Percentiles rank a stretch among this genome's conserved stretches.
phyloP scores from a whole-genome alignment of 2,113 vertebrate species.

The Rhegmatorhina hoffmannsi region DNA sequence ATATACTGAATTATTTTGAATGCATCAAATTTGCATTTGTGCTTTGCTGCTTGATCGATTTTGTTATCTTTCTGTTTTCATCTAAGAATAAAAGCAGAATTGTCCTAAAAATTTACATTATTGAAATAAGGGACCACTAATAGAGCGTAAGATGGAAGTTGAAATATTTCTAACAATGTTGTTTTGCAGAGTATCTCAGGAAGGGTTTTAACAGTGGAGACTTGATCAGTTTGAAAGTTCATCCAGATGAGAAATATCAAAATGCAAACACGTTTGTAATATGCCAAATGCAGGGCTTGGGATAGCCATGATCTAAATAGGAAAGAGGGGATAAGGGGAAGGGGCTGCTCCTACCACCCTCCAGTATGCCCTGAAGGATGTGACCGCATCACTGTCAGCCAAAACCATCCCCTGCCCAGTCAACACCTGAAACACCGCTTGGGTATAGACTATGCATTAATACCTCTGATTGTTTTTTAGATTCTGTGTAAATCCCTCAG shows the following conservation, averaged over 20 bases:
- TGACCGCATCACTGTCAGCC: fast-evolving
- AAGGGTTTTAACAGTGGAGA: not conserved
- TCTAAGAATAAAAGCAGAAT: not conserved
- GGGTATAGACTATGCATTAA: fast-evolving
- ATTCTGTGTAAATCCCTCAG: not conserved
- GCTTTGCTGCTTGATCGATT: not conserved
- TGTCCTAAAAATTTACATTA: not conserved
- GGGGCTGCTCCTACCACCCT: not conserved
- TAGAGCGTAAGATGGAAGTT: not conserved
- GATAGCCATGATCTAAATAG: not conserved
- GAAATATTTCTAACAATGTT: not conserved
- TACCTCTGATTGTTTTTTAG: not conserved
- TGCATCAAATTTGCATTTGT: not conserved
- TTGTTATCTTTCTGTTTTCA: not conserved
- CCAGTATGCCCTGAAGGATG: fast-evolving
- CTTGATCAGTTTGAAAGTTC: not conserved
- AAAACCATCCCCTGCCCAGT: not conserved
- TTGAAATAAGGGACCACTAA: not conserved
- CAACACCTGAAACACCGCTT: not conserved
- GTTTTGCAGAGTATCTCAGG: not conserved
- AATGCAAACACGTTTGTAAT: not conserved
- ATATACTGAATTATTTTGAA: not conserved
- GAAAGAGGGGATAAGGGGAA: not conserved
- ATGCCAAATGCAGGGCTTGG: not conserved
- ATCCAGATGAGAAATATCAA: not conserved